Percentiles rank a stretch among this genome's conserved stretches.
phyloP scores from a whole-genome alignment of 1,140 invertebrate genomes.

The Callitettix versicolor region DNA sequence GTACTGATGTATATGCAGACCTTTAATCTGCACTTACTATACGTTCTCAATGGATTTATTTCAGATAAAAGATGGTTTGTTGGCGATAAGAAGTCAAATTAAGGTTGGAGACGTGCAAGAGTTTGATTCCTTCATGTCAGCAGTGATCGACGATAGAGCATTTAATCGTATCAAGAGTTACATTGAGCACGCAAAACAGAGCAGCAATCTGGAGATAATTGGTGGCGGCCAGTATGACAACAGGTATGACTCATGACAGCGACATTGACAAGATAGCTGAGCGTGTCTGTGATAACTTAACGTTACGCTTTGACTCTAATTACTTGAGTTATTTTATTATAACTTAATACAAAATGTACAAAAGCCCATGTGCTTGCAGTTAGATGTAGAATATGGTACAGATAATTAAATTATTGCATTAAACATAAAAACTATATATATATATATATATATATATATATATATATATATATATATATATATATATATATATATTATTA shows the following conservation, averaged over 20 bases:
- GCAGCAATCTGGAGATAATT: slow-evolving; percentile 66
- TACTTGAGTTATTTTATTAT: no score
- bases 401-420: no score
- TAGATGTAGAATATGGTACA: no score
- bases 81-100: slow-evolving; percentile 51
- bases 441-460: no score
- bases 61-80: slow-evolving; percentile 60
- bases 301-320: no score
- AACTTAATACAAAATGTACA: no score
- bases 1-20: neutral
- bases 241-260: slow-evolving; percentile 49
- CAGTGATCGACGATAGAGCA: slow-evolving; percentile 92
- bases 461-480: no score
- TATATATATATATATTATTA: no score
- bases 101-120: slow-evolving; percentile 83
- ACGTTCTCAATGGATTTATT: slow-evolving; percentile 14
- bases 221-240: slow-evolving; percentile 83
- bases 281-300: no score
- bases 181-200: slow-evolving; percentile 80
- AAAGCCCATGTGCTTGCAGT: no score
- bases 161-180: slow-evolving; percentile 84
- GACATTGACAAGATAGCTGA: no score
- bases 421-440: no score
- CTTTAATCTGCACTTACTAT: neutral
- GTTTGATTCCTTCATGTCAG: slow-evolving; percentile 73